Conservation (phyloP, 1,140 invertebrate genomes). For the Spodoptera frugiperda region DNA sequence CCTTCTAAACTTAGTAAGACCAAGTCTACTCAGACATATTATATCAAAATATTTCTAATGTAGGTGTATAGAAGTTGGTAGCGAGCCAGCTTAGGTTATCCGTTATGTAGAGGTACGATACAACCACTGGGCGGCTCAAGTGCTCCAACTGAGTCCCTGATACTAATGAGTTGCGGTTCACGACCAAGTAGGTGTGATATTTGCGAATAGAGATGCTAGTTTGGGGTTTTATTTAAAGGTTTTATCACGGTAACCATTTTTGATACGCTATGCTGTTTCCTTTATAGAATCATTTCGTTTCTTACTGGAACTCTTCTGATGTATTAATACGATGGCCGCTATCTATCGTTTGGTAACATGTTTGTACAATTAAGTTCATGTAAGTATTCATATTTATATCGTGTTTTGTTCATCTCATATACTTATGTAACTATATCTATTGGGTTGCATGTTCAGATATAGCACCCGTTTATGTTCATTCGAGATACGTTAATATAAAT, state of each 20-base stretch:
- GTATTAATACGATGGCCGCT: too few relatives aligned
- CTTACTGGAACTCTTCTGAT: too few relatives aligned
- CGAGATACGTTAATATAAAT: too few relatives aligned
- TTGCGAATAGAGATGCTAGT: neutral
- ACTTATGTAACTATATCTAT: neutral
- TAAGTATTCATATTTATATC: neutral
- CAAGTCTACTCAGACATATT: too few relatives aligned
- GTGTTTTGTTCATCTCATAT: neutral
- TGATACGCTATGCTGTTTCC: too few relatives aligned
- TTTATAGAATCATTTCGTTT: too few relatives aligned
- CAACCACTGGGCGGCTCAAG: constrained; percentile 17
- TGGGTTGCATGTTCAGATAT: neutral
- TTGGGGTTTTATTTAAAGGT: too few relatives aligned
- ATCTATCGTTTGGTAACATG: too few relatives aligned
- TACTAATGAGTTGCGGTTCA: constrained; percentile 31
- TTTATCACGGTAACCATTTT: too few relatives aligned
- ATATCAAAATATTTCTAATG: too few relatives aligned
- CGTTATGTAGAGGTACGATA: neutral
- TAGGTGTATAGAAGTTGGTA: constrained; percentile 4
- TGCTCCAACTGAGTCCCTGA: constrained; percentile 15
- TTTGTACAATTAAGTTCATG: too few relatives aligned
- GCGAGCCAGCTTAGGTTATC: neutral
- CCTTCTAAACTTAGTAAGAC: too few relatives aligned
- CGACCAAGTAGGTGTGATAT: neutral
- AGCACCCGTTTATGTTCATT: neutral